Conservation (phyloP, 2,113 vertebrate genomes). For the Salvelinus fontinalis region DNA sequence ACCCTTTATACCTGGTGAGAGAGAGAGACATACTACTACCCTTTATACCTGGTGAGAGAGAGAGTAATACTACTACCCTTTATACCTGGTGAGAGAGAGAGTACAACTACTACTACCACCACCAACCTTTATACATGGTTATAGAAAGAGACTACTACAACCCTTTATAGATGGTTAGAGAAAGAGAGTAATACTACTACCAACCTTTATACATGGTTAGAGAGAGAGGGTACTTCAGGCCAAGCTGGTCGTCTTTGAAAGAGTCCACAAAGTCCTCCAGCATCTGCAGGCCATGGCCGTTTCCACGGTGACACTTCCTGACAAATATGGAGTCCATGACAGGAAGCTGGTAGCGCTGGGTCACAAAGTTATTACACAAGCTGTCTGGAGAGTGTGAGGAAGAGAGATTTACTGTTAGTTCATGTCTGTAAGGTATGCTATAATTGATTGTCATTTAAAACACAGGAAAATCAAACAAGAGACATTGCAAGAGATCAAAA, state of each 20-base stretch:
- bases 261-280: constrained; percentile 82
- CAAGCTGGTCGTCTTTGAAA: constrained; percentile 74
- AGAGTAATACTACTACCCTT: too few species aligned
- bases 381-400: constrained; percentile 64
- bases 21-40: too few species aligned
- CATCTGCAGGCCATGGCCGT: constrained; percentile 74
- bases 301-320: constrained; percentile 74
- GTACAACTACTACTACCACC: too few species aligned
- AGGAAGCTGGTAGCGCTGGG: constrained; percentile 71
- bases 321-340: constrained; percentile 84
- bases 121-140: too few species aligned
- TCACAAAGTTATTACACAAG: constrained; percentile 46
- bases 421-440: neutral
- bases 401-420: constrained; percentile 2
- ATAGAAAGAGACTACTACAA: constrained; percentile 3
- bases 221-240: constrained; percentile 77
- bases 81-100: too few species aligned
- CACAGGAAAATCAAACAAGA: neutral
- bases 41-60: too few species aligned
- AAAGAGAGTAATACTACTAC: too few species aligned
- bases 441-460: too few species aligned
- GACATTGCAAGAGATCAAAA: too few species aligned
- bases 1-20: too few species aligned
- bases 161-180: constrained; percentile 63
- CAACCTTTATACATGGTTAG: constrained; percentile 53